phyloP scores from a whole-genome alignment of 2,888 invertebrate genomes.

The Steinernema carpocapsae region DNA sequence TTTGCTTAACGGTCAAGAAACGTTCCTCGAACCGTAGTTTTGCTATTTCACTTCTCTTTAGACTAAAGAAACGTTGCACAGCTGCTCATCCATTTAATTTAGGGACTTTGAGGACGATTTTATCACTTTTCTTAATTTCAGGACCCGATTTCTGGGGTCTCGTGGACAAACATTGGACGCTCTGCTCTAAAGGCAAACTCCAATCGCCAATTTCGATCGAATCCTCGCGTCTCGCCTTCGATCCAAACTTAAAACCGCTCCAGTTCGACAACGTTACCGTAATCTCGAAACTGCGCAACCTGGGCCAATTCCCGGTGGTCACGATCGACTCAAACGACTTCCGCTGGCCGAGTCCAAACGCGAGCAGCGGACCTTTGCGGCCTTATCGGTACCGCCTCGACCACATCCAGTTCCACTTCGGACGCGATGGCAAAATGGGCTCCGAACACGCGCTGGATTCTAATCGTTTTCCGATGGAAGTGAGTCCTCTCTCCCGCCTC shows the following conservation, averaged over 20 bases:
- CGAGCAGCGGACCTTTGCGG: constrained; percentile 85
- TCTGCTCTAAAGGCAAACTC: constrained; percentile 92
- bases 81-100: too few species aligned
- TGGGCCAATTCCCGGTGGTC: constrained; percentile 27
- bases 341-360: constrained; percentile 1
- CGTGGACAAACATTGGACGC: constrained; percentile 93
- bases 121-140: constrained; percentile 71
- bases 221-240: constrained; percentile 88
- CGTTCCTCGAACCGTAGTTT: too few species aligned
- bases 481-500: constrained; percentile 74
- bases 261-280: constrained; percentile 93
- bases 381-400: constrained; percentile 51
- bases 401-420: constrained; percentile 77
- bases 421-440: constrained; percentile 84
- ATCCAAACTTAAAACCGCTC: constrained; percentile 88
- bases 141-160: constrained; percentile 97
- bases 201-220: constrained; percentile 97
- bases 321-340: constrained; percentile 18
- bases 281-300: constrained; percentile 63
- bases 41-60: too few species aligned
- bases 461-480: constrained; percentile 74
- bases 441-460: constrained; percentile 88
- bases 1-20: not conserved
- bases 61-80: too few species aligned
- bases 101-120: too few species aligned